These are phyloP conservation scores for Saxidomus purpurata DNA, from an alignment of 1,140 invertebrate genomes.

Conservation along the genomic window DNA sequence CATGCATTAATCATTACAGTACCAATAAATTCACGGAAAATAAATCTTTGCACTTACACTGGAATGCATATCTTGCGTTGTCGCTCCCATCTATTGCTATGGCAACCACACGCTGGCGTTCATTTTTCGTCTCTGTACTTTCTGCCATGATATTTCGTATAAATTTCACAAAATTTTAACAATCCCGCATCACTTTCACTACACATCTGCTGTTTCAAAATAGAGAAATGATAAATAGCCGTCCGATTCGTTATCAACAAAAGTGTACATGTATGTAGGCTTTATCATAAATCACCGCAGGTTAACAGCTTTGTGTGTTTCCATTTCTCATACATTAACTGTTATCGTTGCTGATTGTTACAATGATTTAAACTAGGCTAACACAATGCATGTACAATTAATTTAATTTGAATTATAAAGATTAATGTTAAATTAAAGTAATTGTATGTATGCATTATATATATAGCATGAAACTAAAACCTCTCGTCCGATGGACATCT, in stretches of 20 bases:
- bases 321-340: background rate
- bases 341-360: too few species aligned
- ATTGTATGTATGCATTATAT: too few species aligned
- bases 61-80: background rate
- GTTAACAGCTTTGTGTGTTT: background rate
- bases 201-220: background rate
- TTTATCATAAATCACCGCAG: background rate
- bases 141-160: background rate
- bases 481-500: too few species aligned
- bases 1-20: too few species aligned
- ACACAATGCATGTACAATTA: too few species aligned
- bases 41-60: background rate
- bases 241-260: background rate
- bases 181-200: background rate
- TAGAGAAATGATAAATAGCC: background rate
- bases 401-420: too few species aligned
- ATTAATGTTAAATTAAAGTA: too few species aligned
- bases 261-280: background rate
- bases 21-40: too few species aligned
- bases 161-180: background rate
- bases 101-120: background rate
- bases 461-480: too few species aligned
- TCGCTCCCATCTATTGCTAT: slow-evolving; percentile 24
- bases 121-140: background rate
- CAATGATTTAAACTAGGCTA: too few species aligned